Conservation (phyloP, 2,888 invertebrate genomes). For the Neoaliturus tenellus region DNA sequence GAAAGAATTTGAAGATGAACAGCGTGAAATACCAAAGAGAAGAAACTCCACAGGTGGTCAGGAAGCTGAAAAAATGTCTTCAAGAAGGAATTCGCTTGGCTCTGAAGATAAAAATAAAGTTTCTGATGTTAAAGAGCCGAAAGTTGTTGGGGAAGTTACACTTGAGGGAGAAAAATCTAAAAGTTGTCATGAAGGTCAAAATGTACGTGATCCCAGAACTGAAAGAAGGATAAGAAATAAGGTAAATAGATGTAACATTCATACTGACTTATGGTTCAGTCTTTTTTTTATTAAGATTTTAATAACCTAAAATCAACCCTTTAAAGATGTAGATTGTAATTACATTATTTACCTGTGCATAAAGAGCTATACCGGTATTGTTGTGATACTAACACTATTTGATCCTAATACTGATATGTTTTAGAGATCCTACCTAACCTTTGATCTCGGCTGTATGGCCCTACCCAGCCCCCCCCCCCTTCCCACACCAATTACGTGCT, state of each 20-base stretch:
- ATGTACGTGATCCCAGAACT: conserved; percentile 74
- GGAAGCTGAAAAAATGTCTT: conserved; percentile 27
- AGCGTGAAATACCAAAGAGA: conserved; percentile 62
- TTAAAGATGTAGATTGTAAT: too few species aligned
- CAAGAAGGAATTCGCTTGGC: conserved; percentile 59
- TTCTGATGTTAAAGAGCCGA: neutral
- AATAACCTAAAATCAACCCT: too few species aligned
- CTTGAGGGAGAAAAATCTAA: neutral
- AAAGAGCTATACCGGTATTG: too few species aligned
- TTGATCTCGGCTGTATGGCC: too few species aligned
- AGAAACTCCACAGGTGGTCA: conserved; percentile 71
- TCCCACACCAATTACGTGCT: too few species aligned
- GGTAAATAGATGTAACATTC: conserved; percentile 71
- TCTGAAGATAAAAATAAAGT: conserved; percentile 53
- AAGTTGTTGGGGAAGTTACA: neutral
- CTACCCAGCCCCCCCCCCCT: too few species aligned
- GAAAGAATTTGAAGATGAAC: conserved; percentile 67
- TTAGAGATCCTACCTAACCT: too few species aligned
- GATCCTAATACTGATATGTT: too few species aligned
- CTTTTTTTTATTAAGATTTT: too few species aligned
- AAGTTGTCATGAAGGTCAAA: conserved; percentile 32
- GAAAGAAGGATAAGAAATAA: conserved; percentile 81
- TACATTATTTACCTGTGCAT: too few species aligned
- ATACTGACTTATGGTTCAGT: too few species aligned
- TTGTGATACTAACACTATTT: too few species aligned